These are phyloP conservation scores for Drosophila kohkoa DNA, from an alignment of 1,140 invertebrate genomes.

Conservation along the genomic window DNA sequence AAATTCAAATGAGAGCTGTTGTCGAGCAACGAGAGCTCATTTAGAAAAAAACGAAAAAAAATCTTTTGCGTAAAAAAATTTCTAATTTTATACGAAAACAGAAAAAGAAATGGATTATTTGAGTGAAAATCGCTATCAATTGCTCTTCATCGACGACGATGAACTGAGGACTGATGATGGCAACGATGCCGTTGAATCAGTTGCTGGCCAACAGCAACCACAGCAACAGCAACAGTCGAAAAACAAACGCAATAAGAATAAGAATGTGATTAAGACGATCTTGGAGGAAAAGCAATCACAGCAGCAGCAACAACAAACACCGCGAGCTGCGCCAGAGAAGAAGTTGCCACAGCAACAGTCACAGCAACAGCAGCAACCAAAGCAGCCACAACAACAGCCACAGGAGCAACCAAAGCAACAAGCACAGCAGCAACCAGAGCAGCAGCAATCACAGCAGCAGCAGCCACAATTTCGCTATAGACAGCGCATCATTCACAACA, in stretches of 20 bases:
- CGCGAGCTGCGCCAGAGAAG: not conserved
- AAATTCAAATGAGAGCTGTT: too few relatives aligned
- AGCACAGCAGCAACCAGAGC: not conserved
- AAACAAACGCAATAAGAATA: conserved; percentile 10
- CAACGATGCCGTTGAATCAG: not conserved
- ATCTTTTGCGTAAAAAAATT: not conserved
- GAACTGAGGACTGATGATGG: not conserved
- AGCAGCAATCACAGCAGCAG: not conserved
- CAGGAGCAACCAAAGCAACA: not conserved
- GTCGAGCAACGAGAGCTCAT: not conserved
- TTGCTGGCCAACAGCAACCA: not conserved
- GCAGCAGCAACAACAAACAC: not conserved
- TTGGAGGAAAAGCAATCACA: not conserved
- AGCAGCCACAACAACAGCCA: not conserved
- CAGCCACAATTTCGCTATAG: conserved; percentile 8
- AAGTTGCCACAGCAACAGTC: not conserved
- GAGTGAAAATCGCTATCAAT: conserved; percentile 36
- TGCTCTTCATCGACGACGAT: conserved; percentile 44
- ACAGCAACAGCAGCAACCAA: not conserved
- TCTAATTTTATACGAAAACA: not conserved
- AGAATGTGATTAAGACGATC: not conserved
- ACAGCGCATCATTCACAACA: conserved; percentile 22
- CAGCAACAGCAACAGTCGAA: not conserved
- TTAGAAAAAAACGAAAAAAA: not conserved
- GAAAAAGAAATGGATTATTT: conserved; percentile 20